A percentile compares a stretch with the other conserved stretches of the same genome.
Conservation (phyloP, 2,888 invertebrate genomes). For the Steromphala cineraria region DNA sequence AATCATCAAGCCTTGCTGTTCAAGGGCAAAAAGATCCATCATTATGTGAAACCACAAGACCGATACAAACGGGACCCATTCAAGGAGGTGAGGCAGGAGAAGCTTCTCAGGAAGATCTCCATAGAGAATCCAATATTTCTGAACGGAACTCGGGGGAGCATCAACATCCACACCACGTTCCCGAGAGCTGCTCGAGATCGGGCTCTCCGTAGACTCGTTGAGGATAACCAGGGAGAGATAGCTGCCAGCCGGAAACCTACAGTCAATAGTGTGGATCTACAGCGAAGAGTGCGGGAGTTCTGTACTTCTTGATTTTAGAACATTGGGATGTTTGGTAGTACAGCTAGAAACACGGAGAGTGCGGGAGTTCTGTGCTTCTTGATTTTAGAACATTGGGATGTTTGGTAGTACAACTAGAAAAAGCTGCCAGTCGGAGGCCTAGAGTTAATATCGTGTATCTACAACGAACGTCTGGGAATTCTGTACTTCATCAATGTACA, state of each 20-base stretch:
- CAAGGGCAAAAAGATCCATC: constrained; percentile 20
- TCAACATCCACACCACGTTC: neutral
- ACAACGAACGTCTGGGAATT: too few relatives aligned
- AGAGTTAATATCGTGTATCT: too few relatives aligned
- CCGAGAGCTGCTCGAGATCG: neutral
- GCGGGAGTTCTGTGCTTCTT: neutral
- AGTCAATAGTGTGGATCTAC: neutral
- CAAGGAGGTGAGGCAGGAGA: neutral
- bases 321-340: too few relatives aligned
- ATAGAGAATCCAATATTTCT: constrained; percentile 13
- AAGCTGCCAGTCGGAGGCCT: too few relatives aligned
- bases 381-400: too few relatives aligned
- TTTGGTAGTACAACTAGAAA: too few relatives aligned
- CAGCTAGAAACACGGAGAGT: too few relatives aligned
- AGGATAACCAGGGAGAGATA: neutral
- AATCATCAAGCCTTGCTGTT: neutral
- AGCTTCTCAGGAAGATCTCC: constrained; percentile 1
- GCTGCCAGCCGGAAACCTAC: neutral
- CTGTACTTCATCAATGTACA: too few relatives aligned
- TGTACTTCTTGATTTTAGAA: neutral
- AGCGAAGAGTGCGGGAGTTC: neutral
- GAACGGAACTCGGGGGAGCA: neutral
- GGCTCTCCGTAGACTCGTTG: neutral
- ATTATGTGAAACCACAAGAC: constrained; percentile 31
- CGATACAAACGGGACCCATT: constrained; percentile 26